A percentile compares a stretch with the other conserved stretches of the same genome.
phyloP scores from a whole-genome alignment of 2,797 vertebrate species.

The Falco rusticolus region DNA sequence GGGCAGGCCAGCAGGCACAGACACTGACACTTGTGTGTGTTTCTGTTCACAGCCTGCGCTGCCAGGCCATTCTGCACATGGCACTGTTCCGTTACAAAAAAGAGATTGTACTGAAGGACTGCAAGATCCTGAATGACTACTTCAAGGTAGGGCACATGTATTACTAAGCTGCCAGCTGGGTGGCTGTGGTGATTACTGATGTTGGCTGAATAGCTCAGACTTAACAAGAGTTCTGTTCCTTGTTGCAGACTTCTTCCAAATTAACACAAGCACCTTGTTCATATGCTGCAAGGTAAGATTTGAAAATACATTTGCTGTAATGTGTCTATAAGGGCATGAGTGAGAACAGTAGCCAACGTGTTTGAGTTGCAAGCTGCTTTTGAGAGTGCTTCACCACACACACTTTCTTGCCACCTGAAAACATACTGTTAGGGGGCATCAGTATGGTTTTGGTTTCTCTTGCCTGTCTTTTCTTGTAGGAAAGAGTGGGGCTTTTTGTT shows the following conservation, averaged over 20 bases:
- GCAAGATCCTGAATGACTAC: conserved; percentile 89
- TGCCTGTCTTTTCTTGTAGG: neutral
- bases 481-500: neutral
- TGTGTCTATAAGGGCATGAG: neutral
- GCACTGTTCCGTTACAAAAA: conserved; percentile 91
- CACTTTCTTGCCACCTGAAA: neutral
- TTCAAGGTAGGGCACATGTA: conserved; percentile 80
- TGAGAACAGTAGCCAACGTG: neutral
- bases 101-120: conserved; percentile 90
- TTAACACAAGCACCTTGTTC: conserved; percentile 80
- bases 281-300: conserved; percentile 82
- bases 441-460: neutral
- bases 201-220: neutral
- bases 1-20: neutral
- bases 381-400: neutral
- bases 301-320: neutral
- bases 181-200: neutral
- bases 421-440: neutral
- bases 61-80: conserved; percentile 94
- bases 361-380: neutral
- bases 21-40: neutral
- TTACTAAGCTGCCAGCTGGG: neutral
- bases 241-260: conserved; percentile 82
- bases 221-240: conserved; percentile 30
- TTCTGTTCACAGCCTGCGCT: conserved; percentile 84